Conservation (phyloP, 2,113 vertebrate species). For the Catharus minimus region DNA sequence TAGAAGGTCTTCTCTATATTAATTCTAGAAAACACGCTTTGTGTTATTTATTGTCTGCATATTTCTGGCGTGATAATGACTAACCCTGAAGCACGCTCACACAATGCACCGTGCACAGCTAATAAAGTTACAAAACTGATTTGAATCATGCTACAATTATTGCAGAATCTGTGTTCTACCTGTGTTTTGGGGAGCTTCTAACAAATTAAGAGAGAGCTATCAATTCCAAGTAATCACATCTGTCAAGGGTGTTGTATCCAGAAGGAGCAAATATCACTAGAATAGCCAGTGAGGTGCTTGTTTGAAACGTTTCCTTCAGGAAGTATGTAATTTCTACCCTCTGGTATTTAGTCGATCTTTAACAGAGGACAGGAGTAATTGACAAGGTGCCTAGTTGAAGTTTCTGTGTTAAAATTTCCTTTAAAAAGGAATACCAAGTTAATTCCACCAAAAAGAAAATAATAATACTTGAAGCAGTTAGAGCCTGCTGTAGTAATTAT, state of each 20-base stretch:
- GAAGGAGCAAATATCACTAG: background rate
- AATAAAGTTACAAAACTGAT: background rate
- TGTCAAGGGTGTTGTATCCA: background rate
- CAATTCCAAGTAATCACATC: background rate
- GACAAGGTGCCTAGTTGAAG: background rate
- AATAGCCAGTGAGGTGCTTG: background rate
- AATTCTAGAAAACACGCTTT: background rate
- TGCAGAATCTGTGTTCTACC: background rate
- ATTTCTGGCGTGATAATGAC: background rate
- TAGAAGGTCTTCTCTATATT: background rate
- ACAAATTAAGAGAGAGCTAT: background rate
- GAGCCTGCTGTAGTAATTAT: background rate
- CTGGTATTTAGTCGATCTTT: background rate
- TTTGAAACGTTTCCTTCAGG: background rate
- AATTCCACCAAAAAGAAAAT: background rate
- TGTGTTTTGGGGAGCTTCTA: background rate
- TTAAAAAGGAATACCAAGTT: background rate
- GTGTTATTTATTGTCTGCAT: background rate
- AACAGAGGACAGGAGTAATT: background rate
- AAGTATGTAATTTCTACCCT: background rate
- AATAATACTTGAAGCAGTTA: background rate
- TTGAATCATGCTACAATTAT: background rate
- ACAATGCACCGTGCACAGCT: background rate
- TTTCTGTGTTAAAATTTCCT: background rate
- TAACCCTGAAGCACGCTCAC: background rate